phyloP scores from a whole-genome alignment of 37 sponge, comb jelly and placozoan species.

The Spongia lamella region DNA sequence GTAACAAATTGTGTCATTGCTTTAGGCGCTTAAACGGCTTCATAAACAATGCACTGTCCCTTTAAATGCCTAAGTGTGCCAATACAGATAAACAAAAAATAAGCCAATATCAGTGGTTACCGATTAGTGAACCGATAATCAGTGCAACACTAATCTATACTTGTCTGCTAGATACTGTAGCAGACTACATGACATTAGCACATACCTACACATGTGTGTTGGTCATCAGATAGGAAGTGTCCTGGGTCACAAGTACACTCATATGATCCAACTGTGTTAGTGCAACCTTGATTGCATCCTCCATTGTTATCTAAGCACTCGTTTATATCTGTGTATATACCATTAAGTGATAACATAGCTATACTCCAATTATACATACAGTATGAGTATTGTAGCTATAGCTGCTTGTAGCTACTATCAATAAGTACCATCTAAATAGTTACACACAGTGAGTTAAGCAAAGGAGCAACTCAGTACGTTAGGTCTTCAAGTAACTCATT shows the following conservation, averaged over 20 bases:
- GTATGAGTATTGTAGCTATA: background rate
- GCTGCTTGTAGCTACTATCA: background rate
- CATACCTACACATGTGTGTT: constrained; percentile 9
- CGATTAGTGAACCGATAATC: no score
- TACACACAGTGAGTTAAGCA: background rate
- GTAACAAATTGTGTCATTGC: no score
- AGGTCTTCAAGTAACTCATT: no score
- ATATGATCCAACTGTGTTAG: constrained; percentile 1
- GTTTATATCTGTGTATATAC: background rate
- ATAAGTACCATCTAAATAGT: background rate
- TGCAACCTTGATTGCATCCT: constrained; percentile 7
- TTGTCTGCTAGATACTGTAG: no score
- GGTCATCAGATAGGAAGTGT: background rate
- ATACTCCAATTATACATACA: background rate
- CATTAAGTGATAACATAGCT: background rate
- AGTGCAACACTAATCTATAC: no score
- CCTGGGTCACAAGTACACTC: constrained; percentile 9
- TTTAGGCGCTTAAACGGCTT: no score
- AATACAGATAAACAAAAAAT: no score
- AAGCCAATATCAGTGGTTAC: no score
- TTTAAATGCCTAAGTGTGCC: no score
- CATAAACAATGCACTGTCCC: no score
- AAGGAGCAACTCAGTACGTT: no score
- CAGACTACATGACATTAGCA: no score
- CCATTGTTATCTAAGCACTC: constrained; percentile 18